Evolutionary conservation across 2,888 invertebrate genomes (phyloP), one percentile per base, ranked within the genome.

Genomic region (Polydrusus pterygomalis): DNA sequence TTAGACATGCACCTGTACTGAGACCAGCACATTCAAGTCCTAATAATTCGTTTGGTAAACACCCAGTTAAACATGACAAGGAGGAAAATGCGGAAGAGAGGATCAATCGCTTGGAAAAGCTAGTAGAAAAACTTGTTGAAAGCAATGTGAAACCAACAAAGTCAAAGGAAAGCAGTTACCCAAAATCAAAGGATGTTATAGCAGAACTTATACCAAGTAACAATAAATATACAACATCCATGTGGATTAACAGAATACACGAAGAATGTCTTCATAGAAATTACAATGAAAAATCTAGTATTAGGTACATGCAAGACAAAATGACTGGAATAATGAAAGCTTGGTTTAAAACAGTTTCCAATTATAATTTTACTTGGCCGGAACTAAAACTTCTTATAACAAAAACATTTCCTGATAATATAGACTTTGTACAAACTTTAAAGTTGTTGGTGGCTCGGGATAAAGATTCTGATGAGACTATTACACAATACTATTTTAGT

Each of bases 321-420:
- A 83, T 84, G 83, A 79, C 82, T 18, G 83, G 84, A 13, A 79
- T 83, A 62, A 79, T 84, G 45, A 84, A 84, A 63, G 80, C 83
- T 40, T 84, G 84, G 84, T 83, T 80, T 63, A 84, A 83, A 65
- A 81, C 80, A 13, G 73, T 84, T 2, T 58, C 80, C 8, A 72
- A 71, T 64, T 81, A 79, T 77, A 79, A 83, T 69, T 83, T 80
- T 70, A 82, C 83, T 13, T 84, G 84, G 84, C 83, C 82, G 8
- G 84, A 84, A 72, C 75, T 83, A 71, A 83, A 83, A 78, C 74
- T 83, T 68, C 78, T 83, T 5, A 82, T 84, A 63, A 80, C 79
- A 1, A 80, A 81, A 78, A 81, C 80, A 9, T 84, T 83, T 75
- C 84, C 84, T 13, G 84, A 84, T 70, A 84, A 83, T 65, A 58